phyloP scores from a whole-genome alignment of 2,888 invertebrate genomes.

The Melanophora roralis region DNA sequence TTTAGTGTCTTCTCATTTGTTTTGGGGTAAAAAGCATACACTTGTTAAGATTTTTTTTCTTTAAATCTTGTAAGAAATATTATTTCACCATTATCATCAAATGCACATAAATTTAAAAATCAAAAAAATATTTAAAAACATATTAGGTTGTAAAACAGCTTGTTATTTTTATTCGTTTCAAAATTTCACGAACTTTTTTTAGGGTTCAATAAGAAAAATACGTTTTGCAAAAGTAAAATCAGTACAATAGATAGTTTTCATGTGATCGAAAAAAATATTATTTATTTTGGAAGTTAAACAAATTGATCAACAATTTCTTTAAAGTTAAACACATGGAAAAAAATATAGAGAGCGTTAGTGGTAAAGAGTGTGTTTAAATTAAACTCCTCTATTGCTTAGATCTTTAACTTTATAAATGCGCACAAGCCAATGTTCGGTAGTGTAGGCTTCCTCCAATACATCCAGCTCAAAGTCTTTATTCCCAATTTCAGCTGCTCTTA shows the following conservation, averaged over 20 bases:
- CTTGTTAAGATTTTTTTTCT: too few relatives aligned
- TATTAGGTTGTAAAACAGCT: neutral
- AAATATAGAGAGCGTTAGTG: neutral
- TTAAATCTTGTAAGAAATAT: neutral
- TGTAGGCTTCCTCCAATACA: constrained; percentile 99
- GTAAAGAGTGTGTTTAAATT: constrained; percentile 68
- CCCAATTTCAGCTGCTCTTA: constrained; percentile 97
- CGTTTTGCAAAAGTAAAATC: too few relatives aligned
- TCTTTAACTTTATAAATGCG: constrained; percentile 98
- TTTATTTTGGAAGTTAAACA: neutral
- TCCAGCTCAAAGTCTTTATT: constrained; percentile 98
- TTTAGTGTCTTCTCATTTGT: too few relatives aligned
- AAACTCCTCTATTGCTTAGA: constrained; percentile 91
- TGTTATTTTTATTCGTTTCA: constrained; percentile 7
- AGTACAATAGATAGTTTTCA: too few relatives aligned
- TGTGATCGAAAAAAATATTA: too few relatives aligned
- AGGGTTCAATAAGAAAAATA: too few relatives aligned
- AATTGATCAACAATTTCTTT: constrained; percentile 41
- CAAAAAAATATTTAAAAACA: neutral
- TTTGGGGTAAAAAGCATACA: too few relatives aligned
- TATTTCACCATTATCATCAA: neutral
- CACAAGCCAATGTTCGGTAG: constrained; percentile 99
- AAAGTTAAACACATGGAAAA: neutral
- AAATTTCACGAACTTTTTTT: constrained; percentile 1
- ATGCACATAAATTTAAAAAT: neutral